These are phyloP conservation scores for Philopotamus ludificatus DNA, from an alignment of 1,140 invertebrate genomes.

Conservation along the genomic window DNA sequence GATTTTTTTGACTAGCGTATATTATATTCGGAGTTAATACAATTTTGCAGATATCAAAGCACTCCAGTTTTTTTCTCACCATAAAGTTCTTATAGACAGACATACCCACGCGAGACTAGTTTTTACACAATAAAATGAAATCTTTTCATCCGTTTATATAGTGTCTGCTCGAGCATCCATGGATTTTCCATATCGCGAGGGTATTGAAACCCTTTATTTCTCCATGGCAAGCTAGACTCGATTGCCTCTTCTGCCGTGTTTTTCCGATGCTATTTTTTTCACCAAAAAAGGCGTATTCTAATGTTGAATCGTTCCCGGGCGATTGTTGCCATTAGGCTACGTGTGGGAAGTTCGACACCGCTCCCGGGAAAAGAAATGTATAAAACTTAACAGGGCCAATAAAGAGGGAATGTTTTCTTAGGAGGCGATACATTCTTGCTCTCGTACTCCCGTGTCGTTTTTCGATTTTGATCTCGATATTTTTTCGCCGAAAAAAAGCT, in stretches of 20 bases:
- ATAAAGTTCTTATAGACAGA: no score
- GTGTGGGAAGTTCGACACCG: neutral
- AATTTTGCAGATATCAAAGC: no score
- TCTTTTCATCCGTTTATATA: no score
- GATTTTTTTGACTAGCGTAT: no score
- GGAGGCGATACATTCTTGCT: neutral
- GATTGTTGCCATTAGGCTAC: neutral
- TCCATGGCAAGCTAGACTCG: neutral
- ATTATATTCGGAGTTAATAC: no score
- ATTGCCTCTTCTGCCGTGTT: neutral
- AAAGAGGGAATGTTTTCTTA: constrained; percentile 1
- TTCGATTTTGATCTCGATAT: neutral
- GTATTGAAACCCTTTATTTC: no score
- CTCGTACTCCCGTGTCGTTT: no score
- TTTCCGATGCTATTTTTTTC: neutral
- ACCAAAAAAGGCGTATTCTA: constrained; percentile 1
- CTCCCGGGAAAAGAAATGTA: neutral
- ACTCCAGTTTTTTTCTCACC: no score
- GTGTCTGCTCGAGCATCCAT: no score
- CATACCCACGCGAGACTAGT: neutral
- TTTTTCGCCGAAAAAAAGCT: neutral
- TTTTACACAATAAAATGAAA: neutral
- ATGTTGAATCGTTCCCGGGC: neutral
- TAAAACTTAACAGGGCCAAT: constrained; percentile 5
- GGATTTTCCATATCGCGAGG: no score